Conservation (phyloP, 2,888 invertebrate genomes). For the Drosophila putrida region DNA sequence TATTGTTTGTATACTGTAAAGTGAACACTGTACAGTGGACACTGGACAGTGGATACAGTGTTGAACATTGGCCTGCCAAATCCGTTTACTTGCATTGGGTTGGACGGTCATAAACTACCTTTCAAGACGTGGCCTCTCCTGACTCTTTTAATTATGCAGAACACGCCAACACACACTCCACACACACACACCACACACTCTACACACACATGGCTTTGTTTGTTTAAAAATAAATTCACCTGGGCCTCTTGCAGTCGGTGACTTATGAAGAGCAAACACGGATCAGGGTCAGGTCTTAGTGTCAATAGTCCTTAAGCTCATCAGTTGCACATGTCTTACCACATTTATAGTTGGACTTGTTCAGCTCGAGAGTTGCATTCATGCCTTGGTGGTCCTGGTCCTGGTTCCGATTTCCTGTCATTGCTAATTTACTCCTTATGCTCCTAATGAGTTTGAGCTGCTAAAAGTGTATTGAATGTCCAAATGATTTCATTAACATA, state of each 20-base stretch:
- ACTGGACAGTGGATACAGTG: constrained; percentile 22
- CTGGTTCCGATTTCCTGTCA: not conserved
- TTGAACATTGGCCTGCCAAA: constrained; percentile 45
- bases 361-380: constrained; percentile 13
- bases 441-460: not conserved
- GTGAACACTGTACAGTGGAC: too few relatives aligned
- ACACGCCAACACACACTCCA: constrained; percentile 46
- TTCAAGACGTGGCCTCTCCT: constrained; percentile 24
- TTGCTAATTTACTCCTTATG: not conserved
- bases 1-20: not conserved
- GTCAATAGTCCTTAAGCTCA: constrained; percentile 36
- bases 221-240: constrained; percentile 37
- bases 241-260: constrained; percentile 30
- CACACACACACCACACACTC: not conserved
- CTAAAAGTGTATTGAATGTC: not conserved
- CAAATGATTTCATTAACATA: not conserved
- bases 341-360: constrained; percentile 29
- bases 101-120: constrained; percentile 45
- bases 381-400: constrained; percentile 7
- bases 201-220: constrained; percentile 5
- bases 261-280: constrained; percentile 38
- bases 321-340: constrained; percentile 35
- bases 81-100: constrained; percentile 32
- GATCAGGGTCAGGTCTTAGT: constrained; percentile 21
- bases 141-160: constrained; percentile 62